Evolutionary conservation across 1,140 invertebrate species (phyloP), one percentile per base, ranked within the genome.

Genomic region (Caenorhabditis brenneri): DNA sequence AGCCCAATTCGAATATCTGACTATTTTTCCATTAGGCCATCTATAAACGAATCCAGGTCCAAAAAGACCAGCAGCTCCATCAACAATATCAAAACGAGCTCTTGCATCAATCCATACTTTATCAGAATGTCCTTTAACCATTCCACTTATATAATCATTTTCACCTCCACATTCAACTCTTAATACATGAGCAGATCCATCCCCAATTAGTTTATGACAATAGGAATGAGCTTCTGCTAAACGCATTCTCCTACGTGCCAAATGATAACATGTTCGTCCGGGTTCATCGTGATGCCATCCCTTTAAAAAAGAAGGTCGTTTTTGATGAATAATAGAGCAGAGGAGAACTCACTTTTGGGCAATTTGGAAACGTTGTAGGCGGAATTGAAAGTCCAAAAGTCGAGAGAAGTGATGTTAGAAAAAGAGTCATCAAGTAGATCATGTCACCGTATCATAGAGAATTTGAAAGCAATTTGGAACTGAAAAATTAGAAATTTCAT

Each of bases 71-170:
- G 87, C 87, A 51, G 83, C 19, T 31, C 80, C 81, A 58, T 88
- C 87, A 24, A 88, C 87, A 29, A 88, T 87, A 55, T 88, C 87
- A 46, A 88, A 88, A 49, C 85, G 53, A 2, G 87, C 87, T 49
- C 87, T 88, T 6, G 87, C 87, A 49, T 85, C 87, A 36, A 88
- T 74, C 87, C 87, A 88, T 16, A 65, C 74, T 65, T 46, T 83
- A 9, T 74, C 65, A 1, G 65, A 74, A 31, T 74, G 65, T 7
- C 36, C 65, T 74, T 74, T 74, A 3, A 74, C 65, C n/a, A 74
- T 12, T n/a, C 36, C 65, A 74, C 65, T 74, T n/a, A 74, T 74
- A 74, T 42, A 74, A 22, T 74, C 65, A 42, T 74, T 74, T 42
- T 74, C 65, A 6, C 65, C 65, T 7, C 65, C 65, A 31, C 65